Percentiles rank a stretch among this genome's conserved stretches.
These are phyloP conservation scores for Aegithalos caudatus DNA, from an alignment of 2,113 vertebrate genomes.

Conservation along the genomic window DNA sequence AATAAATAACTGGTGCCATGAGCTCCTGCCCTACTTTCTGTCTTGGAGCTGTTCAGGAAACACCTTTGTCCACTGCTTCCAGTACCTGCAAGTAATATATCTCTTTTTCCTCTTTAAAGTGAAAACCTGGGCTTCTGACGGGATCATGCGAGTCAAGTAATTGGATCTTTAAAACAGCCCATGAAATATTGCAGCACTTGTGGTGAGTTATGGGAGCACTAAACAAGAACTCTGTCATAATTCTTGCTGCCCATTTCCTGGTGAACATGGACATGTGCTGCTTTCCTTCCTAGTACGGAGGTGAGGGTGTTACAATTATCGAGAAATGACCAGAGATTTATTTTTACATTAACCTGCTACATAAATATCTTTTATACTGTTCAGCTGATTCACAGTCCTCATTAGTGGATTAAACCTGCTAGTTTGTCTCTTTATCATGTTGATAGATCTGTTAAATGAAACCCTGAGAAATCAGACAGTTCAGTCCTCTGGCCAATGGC, in stretches of 20 bases:
- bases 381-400: slow-evolving; percentile 4
- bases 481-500: slow-evolving; percentile 62
- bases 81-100: neutral
- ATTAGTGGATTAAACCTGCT: slow-evolving; percentile 65
- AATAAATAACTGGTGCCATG: neutral
- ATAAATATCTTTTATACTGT: slow-evolving; percentile 65
- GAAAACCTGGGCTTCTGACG: neutral
- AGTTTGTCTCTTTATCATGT: slow-evolving; percentile 71
- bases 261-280: neutral
- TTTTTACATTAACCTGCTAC: slow-evolving; percentile 53
- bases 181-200: neutral
- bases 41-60: neutral
- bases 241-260: neutral
- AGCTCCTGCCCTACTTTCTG: neutral
- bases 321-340: slow-evolving; percentile 32
- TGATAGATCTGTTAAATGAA: slow-evolving; percentile 76
- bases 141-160: neutral
- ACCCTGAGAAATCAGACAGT: slow-evolving; percentile 60
- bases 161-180: neutral
- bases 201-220: neutral
- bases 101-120: neutral
- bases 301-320: neutral
- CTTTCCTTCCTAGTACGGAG: neutral
- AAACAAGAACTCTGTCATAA: neutral
- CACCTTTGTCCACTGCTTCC: neutral